phyloP scores from a whole-genome alignment of 2,113 vertebrate genomes.

The Myrmecobius fasciatus region DNA sequence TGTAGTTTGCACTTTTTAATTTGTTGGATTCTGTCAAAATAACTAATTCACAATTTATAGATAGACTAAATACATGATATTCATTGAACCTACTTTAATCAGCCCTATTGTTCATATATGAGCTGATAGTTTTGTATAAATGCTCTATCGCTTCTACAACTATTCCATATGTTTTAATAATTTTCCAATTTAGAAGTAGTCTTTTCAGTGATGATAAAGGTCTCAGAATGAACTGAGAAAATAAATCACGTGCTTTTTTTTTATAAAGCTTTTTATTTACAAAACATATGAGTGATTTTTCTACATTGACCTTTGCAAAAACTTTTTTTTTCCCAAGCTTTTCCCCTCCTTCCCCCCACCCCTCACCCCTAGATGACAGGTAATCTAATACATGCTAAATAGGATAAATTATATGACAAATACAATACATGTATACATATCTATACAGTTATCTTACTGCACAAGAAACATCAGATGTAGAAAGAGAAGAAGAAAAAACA shows the following conservation, averaged over 20 bases:
- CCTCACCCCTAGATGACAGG: too few species aligned
- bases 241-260: not conserved
- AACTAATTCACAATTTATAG: not conserved
- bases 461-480: too few species aligned
- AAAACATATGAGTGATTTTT: too few species aligned
- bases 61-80: not conserved
- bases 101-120: not conserved
- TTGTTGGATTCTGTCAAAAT: not conserved
- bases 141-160: not conserved
- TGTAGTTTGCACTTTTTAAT: not conserved
- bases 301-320: too few species aligned
- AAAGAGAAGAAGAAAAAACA: too few species aligned
- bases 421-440: too few species aligned
- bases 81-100: not conserved
- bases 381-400: too few species aligned
- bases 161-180: not conserved
- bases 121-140: not conserved
- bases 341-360: too few species aligned
- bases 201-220: not conserved
- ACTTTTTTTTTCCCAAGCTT: too few species aligned
- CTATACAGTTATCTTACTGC: too few species aligned
- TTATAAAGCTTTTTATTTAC: too few species aligned
- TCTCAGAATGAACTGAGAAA: not conserved
- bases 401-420: too few species aligned
- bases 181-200: not conserved